A percentile compares a stretch with the other conserved stretches of the same genome.
These are phyloP conservation scores for Ia io DNA, from an alignment of 2,113 vertebrate genomes.

Conservation along the genomic window DNA sequence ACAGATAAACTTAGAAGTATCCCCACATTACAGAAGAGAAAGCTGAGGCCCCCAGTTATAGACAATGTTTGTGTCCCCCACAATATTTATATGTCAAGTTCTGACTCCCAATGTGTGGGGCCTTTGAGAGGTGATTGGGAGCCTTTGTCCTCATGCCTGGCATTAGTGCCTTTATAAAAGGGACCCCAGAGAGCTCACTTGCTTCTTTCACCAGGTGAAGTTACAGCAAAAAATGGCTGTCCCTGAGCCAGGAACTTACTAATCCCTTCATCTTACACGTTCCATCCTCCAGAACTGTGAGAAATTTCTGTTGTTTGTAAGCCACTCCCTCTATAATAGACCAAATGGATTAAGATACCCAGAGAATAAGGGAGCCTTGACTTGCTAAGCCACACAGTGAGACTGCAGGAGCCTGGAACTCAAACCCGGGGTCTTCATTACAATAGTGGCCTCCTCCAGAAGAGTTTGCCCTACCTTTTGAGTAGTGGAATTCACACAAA, in stretches of 20 bases:
- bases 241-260: not conserved
- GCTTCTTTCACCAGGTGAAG: not conserved
- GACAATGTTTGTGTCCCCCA: not conserved
- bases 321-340: not conserved
- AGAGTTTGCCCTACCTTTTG: not conserved
- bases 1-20: not conserved
- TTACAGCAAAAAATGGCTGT: not conserved
- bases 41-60: not conserved
- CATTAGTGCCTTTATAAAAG: not conserved
- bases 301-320: not conserved
- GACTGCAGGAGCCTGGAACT: not conserved
- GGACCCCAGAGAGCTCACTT: not conserved
- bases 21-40: not conserved
- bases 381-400: not conserved
- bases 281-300: not conserved
- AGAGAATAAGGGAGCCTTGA: not conserved
- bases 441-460: not conserved
- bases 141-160: not conserved
- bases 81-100: not conserved
- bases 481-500: not conserved
- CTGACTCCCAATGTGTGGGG: not conserved
- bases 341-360: not conserved
- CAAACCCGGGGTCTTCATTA: not conserved
- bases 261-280: not conserved
- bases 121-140: not conserved